Percentiles rank a stretch among this genome's conserved stretches.
These are phyloP conservation scores for Nibea albiflora DNA, from an alignment of 2,113 vertebrate genomes.

Conservation along the genomic window DNA sequence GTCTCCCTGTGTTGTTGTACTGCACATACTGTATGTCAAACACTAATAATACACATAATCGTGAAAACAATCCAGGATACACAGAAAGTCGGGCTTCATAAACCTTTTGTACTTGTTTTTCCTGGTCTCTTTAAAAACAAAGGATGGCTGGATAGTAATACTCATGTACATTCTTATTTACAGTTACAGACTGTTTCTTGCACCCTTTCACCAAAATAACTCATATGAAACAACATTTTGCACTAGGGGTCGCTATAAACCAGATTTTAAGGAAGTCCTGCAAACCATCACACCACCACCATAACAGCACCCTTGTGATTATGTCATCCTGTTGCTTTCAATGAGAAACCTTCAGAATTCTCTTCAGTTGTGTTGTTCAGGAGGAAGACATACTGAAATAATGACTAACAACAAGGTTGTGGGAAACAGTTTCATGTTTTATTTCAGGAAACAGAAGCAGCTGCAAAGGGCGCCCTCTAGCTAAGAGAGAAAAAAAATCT, in stretches of 20 bases:
- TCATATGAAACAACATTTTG: slow-evolving; percentile 13
- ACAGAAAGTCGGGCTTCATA: too few relatives aligned
- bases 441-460: not conserved
- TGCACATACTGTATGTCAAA: too few relatives aligned
- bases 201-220: not conserved
- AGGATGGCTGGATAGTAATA: not conserved
- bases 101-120: too few relatives aligned
- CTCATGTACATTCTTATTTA: not conserved
- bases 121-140: not conserved
- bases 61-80: too few relatives aligned
- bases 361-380: not conserved
- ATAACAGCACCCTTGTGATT: not conserved
- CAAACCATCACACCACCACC: not conserved
- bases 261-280: not conserved
- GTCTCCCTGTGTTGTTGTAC: not conserved
- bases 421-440: not conserved
- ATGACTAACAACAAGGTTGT: not conserved
- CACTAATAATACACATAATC: not conserved
- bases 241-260: slow-evolving; percentile 29
- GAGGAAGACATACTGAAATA: not conserved
- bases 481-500: not conserved
- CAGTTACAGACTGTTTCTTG: not conserved
- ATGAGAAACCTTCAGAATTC: not conserved
- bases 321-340: not conserved
- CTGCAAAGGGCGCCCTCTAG: slow-evolving; percentile 4